phyloP scores from a whole-genome alignment of 2,888 invertebrate genomes.

The Hirtodrosophila histrioides region DNA sequence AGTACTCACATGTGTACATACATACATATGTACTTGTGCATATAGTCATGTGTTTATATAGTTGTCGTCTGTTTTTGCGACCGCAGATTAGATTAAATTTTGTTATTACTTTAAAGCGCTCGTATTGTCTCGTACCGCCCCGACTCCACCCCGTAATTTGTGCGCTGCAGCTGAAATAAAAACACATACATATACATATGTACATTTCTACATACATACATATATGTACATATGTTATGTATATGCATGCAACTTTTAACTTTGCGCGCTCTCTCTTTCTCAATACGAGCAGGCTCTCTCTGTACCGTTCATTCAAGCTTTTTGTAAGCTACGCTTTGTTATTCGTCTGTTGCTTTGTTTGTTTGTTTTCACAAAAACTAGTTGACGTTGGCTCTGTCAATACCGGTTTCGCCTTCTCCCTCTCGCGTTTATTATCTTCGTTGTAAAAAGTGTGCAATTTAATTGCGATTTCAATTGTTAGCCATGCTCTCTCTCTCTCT shows the following conservation, averaged over 20 bases:
- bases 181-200: neutral
- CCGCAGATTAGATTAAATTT: constrained; percentile 75
- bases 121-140: constrained; percentile 17
- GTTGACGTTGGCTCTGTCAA: constrained; percentile 48
- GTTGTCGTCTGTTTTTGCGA: constrained; percentile 55
- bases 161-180: constrained; percentile 18
- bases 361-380: constrained; percentile 69
- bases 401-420: constrained; percentile 64
- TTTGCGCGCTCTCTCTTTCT: constrained; percentile 21
- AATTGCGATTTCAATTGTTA: constrained; percentile 74
- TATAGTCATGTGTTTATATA: constrained; percentile 15
- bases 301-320: constrained; percentile 53
- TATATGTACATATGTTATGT: neutral
- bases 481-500: constrained; percentile 12
- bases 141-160: constrained; percentile 32
- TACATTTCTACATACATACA: constrained; percentile 6
- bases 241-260: constrained; percentile 26
- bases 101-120: constrained; percentile 72
- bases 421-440: constrained; percentile 34
- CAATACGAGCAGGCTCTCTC: constrained; percentile 22
- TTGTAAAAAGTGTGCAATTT: constrained; percentile 67
- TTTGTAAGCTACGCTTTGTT: constrained; percentile 65
- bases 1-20: neutral
- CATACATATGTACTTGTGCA: constrained; percentile 2
- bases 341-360: constrained; percentile 62